Base-by-base conservation (phyloP, 2,888 invertebrate species). In the Hirtodrosophila confusa region DNA sequence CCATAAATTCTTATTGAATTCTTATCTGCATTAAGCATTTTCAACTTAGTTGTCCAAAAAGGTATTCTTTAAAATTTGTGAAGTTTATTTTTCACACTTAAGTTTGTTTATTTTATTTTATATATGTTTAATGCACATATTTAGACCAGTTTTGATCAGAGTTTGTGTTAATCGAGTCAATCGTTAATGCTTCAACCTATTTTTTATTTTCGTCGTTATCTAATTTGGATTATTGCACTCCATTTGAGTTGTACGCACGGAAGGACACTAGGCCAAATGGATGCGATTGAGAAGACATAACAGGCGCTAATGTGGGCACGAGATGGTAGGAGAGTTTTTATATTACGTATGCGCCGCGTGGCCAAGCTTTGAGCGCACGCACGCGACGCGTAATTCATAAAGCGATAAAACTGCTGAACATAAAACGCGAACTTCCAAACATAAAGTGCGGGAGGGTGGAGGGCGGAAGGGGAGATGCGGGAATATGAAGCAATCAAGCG, bases 401-500 rank as follows among this genome's bases (percentile, higher is more conserved):
- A 69, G 75, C 82, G 65, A 88, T 87, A 87, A 88, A 87, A 84
- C 49, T 66, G 82, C 40, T 58, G 68, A 50, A 40, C 70, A 71
- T 80, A 77, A 80, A 80, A 69, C 61, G 78, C 53, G 43, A 77
- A 67, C 68, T 77, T 85, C 58, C 51, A 65, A 67, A 57, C 64
- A 85, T 87, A 70, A 86, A 80, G 68, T 66, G 69, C 40, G 64
- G 64, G 53, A 33, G 61, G 17, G 35, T 23, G 49, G 17, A 17
- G 35, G 43, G 41, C 31, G 35, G 33, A 12, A 51, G 78, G 64
- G 60, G 69, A 54, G 24, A 17, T 60, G 9, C 39, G 33, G 47
- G 71, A 83, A 78, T 82, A 86, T 86, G 69, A 88, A 88, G 86
- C 88, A 88, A 86, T 83, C 88, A 86, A 73, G 71, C 60, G 66